Evolutionary conservation across 2,888 invertebrate genomes (phyloP), one percentile per base, ranked within the genome.

Genomic region (Tipula lateralis): DNA sequence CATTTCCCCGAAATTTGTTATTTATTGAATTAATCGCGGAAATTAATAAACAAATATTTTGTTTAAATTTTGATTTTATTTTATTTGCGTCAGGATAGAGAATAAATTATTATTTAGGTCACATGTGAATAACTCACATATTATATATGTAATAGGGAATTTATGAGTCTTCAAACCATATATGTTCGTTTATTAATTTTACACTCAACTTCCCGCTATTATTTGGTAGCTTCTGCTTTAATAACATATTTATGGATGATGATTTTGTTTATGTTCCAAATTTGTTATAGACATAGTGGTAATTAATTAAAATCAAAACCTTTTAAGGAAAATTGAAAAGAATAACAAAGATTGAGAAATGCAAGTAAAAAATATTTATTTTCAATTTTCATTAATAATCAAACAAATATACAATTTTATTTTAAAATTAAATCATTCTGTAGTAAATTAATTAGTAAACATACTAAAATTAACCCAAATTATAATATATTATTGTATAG

Each of bases 221-320:
- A 16, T 44, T n/a, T n/a, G 44, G 44, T n/a, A 44, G 3, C 13
- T 44, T 5, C 16, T 44, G 6, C 44, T 44, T 36, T 12, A 36
- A 36, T 36, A 36, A 44, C n/a, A 44, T 44, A 44, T 44, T 16
- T 50, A 50, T 6, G 6, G 6, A 50, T 7, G n/a, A 16, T 36
- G 36, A 36, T 36, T 50, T 50, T 50, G 44, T 50, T 50, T 50
- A 50, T 50, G 66, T 66, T 66, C 66, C 66, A 66, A 66, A 66
- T 66, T 24, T 13, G 0, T 66, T 19, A 66, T 24, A 24, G 24
- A 66, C 24, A 24, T 24, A 24, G 24, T 66, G n/a, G 66, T 24
- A 66, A 66, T 66, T 19, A 66, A 66, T 66, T 9, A 44, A 66
- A 16, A 50, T 16, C 16, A 50, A 66, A 66, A 66, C 66, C 66